Percentiles rank a stretch among this genome's conserved stretches.
These are phyloP conservation scores for Ephialtes manifestator DNA, from an alignment of 2,888 invertebrate genomes.

Conservation along the genomic window DNA sequence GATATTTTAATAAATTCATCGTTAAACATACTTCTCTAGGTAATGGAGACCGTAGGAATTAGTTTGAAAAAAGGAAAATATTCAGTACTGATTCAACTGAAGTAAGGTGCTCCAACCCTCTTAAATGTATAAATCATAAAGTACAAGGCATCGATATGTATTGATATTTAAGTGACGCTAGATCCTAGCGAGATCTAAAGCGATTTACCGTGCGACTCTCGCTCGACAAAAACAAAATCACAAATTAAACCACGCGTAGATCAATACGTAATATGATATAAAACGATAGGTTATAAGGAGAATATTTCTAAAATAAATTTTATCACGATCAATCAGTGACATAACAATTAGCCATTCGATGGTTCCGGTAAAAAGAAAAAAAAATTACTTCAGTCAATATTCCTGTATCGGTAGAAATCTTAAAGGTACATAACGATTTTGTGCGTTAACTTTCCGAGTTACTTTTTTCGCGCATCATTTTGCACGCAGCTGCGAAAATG, in stretches of 20 bases:
- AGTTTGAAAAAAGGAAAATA: background rate
- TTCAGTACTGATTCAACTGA: too few relatives aligned
- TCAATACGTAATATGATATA: background rate
- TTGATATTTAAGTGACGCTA: background rate
- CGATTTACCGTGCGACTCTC: constrained; percentile 7
- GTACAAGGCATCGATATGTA: background rate
- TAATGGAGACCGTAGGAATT: background rate
- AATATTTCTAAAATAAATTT: constrained; percentile 9
- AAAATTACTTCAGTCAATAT: constrained; percentile 29
- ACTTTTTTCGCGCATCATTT: constrained; percentile 77
- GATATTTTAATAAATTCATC: too few relatives aligned
- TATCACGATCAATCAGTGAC: constrained; percentile 44
- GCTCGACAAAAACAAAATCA: background rate
- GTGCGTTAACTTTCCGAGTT: constrained; percentile 46
- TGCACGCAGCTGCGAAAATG: constrained; percentile 81
- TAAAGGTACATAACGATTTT: constrained; percentile 16
- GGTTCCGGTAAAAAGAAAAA: constrained; percentile 5
- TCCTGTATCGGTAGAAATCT: constrained; percentile 16
- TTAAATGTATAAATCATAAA: background rate
- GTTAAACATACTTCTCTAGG: too few relatives aligned
- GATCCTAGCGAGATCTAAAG: constrained; percentile 13
- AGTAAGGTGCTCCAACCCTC: too few relatives aligned
- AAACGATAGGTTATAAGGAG: background rate
- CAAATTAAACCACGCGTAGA: constrained; percentile 4
- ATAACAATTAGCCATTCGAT: constrained; percentile 29